Base-by-base conservation (phyloP, 2,113 vertebrate species). In the Trachemys scripta region DNA sequence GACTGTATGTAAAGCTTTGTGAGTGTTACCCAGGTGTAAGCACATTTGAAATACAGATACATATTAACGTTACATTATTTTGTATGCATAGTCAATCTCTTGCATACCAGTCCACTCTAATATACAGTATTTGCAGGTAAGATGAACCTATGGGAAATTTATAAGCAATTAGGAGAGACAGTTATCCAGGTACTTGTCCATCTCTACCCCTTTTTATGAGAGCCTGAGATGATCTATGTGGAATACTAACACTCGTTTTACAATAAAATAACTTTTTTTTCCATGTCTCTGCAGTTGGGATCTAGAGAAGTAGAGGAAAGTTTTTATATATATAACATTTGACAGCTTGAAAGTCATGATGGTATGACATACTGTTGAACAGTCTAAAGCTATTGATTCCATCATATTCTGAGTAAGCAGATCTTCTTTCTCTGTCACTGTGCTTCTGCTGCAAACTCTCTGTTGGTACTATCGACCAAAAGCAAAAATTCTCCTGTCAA, bases 381-480 rank as follows among this genome's bases (percentile, higher is more conserved):
- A 51, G 72, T 82, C n/a, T 4, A 92, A 83, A 76, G n/a, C 4
- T 93, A 86, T 91, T 90, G 75, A 27, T 89, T 93, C n/a, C 87
- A 56, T 38, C 35, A 79, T 1, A 17, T 90, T 81, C 69, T 0
- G 0, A 72, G 47, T 76, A 94, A 94, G 76, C 80, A 89, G 19
- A 14, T 83, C 54, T 93, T 95, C 50, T 85, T 96, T 94, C 86
- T 95, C 59, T 82, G 82, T 92, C 86, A 89, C 12, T 4, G 0
- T 72, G 45, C 83, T 94, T 85, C n/a, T 59, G 69, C 92, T 83
- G 62, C 5, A 93, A 95, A 72, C 3, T 59, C 56, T 89, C 82
- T 65, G 11, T 85, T 87, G 59, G 12, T 31, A 82, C 49, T 84
- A 88, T 82, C 6, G 89, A 5, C 57, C 88, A 49, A 90, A 93